Evolutionary conservation across 2,797 vertebrate genomes (phyloP), one percentile per base, ranked within the genome.

Genomic region (Siniperca obscura): DNA sequence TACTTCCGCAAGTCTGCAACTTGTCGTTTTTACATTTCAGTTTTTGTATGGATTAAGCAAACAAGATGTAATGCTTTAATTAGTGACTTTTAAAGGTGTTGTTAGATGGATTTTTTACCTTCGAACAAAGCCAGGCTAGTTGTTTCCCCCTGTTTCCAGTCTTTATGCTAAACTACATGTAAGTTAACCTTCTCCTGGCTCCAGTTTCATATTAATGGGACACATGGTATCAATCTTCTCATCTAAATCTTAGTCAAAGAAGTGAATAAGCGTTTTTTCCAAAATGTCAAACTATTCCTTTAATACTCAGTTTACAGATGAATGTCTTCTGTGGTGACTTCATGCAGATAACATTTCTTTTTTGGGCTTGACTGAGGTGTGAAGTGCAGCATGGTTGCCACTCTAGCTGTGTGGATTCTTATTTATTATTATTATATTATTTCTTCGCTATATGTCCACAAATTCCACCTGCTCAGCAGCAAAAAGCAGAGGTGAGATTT

Each of bases 391-490:
- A 38, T 79, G 77, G 46, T 36, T 83, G 79, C 55, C 64, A 62
- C 61, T 78, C 30, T 25, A 61, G 70, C 80, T 72, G 46, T 75
- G 52, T 77, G 38, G 50, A 88, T 87, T 66, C 27, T 76, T 79
- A 56, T 70, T 36, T 36, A 36, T 36, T 36, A 36, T 36, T 36
- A 36, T 36, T 36, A 36, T 65, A 36, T 78, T 79, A 52, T 70
- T 38, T 30, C 62, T 56, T 57, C 36, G 16, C 52, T 74, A 2
- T 36, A 53, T 56, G 73, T 66, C 66, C 53, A 57, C 30, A 75
- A 27, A 78, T 64, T 77, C 68, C 61, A 89, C 85, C 78, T 91
- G 85, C 69, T 77, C 55, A 70, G 66, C 55, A 79, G 74, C 50
- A 76, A 53, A 89, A 86, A 56, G 17, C 17, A 60, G 66, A 77